Evolutionary conservation across 2,888 invertebrate genomes (phyloP).

Genomic region (Peribatodes rhomboidaria): DNA sequence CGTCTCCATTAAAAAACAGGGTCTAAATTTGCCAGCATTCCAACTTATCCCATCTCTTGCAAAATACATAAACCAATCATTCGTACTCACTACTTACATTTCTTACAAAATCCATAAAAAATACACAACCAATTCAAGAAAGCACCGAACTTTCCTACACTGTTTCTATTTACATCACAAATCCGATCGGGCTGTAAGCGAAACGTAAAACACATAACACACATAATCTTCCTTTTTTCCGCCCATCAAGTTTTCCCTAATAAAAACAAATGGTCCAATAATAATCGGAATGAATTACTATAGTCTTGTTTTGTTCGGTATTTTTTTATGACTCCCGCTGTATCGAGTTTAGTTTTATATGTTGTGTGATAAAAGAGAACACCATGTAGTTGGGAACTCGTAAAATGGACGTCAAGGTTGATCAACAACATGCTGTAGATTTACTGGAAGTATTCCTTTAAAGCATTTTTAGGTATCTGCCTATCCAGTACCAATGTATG

Average conservation of each 20-base stretch:
- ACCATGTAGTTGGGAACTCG: slow-evolving; percentile 31
- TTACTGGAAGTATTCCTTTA: not conserved
- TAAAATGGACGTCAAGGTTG: slow-evolving; percentile 26
- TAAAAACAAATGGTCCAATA: slow-evolving; percentile 79
- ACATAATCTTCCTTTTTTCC: slow-evolving; percentile 51
- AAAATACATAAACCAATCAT: not conserved
- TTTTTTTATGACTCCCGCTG: slow-evolving; percentile 58
- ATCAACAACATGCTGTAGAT: slow-evolving; percentile 27
- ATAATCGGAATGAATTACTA: slow-evolving; percentile 71
- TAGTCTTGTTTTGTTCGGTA: slow-evolving; percentile 63
- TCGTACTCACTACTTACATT: not conserved
- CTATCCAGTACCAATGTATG: no score
- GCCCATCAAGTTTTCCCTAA: slow-evolving; percentile 64
- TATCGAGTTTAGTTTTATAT: slow-evolving; percentile 51
- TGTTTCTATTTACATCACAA: slow-evolving; percentile 29
- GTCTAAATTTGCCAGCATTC: no score
- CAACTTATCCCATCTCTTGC: not conserved
- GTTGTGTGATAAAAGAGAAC: slow-evolving; percentile 37
- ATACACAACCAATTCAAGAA: not conserved
- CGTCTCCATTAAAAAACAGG: no score
- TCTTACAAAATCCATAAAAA: not conserved
- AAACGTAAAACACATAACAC: slow-evolving; percentile 47
- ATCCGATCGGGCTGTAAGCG: slow-evolving; percentile 29
- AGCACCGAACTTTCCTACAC: slow-evolving; percentile 4
- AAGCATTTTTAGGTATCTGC: no score